Evolutionary conservation across 1,140 invertebrate species (phyloP), one percentile per base, ranked within the genome.

Genomic region (Protaetia brevitarsis): DNA sequence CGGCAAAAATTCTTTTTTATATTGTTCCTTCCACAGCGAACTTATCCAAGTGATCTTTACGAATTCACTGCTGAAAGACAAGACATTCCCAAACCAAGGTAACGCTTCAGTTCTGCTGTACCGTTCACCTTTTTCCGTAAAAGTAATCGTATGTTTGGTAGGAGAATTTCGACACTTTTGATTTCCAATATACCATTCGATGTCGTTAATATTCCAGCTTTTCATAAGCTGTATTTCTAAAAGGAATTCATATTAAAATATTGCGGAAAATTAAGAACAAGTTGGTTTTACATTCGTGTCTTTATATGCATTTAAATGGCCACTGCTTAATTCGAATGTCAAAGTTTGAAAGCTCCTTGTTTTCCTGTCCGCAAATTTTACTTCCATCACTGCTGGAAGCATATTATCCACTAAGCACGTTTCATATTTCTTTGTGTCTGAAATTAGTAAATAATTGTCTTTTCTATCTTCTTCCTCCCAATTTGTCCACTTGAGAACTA

Each of bases 41-140:
- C 37, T 45, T 5, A 45, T 45, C 37, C 37, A 45, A 2, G 37
- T 19, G 13, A 45, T 45, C 37, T 45, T 45, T 19, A 21, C 23
- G 13, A 45, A 45, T 45, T 45, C 37, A 16, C 37, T 45, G 23
- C 37, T 45, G 13, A 45, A 45, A 13, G 41, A 51, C 11, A 51
- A 23, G 26, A 51, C 41, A 51, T 51, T 51, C 8, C 37, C 37
- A 13, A 45, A 45, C 37, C 37, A 45, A 45, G 37, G 37, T 21
- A 2, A 5, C 37, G 37, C 23, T 3, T 2, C 37, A 5, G 37
- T 45, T 19, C 37, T 3, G 23, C 23, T 45, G 3, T 45, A 21
- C 8, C 23, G 16, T 13, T 3, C 37, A 3, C 3, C 6, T 8
- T 45, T 45, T 21, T 19, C 37, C 2, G 23, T 19, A 13, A 45